Evolutionary conservation across 2,888 invertebrate genomes (phyloP), one percentile per base, ranked within the genome.

Genomic region (Drosophila acutilabella): DNA sequence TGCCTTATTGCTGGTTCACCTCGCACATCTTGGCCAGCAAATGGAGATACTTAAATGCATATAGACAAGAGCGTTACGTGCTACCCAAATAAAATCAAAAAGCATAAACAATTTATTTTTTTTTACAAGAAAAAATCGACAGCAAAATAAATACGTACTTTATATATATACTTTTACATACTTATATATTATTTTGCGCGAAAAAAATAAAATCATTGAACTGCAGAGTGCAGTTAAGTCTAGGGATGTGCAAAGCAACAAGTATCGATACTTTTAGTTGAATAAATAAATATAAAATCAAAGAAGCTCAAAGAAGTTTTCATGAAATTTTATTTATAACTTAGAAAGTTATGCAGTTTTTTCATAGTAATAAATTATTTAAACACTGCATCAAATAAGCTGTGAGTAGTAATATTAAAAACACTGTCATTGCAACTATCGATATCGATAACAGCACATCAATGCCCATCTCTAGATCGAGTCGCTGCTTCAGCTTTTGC

Each of bases 101-200:
- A 71, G 78, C 84, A 83, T 84, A 80, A 83, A 81, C 84, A 84
- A 82, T 82, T 81, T 81, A 81, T 83, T 80, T 80, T 70, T 80
- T 70, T 54, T 26, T 23, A 42, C 16, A 30, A 53, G 18, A 45
- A 26, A 30, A n/a, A 50, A 30, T 8, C 6, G 30, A 11, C 40
- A 30, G 41, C 6, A 20, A 16, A 26, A 23, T 11, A 41, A 14
- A 50, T 23, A 52, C 7, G 8, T 30, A 30, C 30, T 30, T 8
- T 30, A 30, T 30, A 8, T 26, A 26, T 30, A 30, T 30, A 30
- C 30, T 8, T 30, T 8, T 30, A 30, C 8, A 30, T 30, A 30
- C 30, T 30, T 30, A 30, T 30, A 30, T 30, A 30, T 30, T 30
- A 8, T 8, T 30, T 7, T 26, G 26, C 7, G 30, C 30, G 2